Evolutionary conservation across 1,140 invertebrate genomes (phyloP), one percentile per base, ranked within the genome.

Genomic region (Procambarus clarkii): DNA sequence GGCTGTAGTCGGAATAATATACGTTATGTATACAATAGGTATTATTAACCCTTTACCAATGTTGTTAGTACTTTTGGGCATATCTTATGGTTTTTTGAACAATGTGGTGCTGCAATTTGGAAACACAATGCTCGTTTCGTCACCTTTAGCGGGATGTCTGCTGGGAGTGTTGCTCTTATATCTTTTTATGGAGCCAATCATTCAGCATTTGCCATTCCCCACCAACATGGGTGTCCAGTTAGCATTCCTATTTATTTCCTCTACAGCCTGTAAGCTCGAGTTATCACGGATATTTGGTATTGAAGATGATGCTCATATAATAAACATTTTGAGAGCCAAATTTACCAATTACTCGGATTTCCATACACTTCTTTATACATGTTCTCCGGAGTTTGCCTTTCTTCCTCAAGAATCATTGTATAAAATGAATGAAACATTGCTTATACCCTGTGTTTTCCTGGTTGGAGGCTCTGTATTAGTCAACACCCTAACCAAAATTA

Each of bases 361-460:
- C 93, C 97, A 98, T 93, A 98, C 97, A 0, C 94, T 97, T 93
- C 94, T 98, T 15, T 98, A 98, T 93, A 98, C 97, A 0, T 98
- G 97, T 94, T 96, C 97, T 2, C 95, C 96, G 1, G 97, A 98
- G 93, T 98, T 98, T 94, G 97, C 97, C 93, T 97, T 97, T 94
- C 93, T 98, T n/a, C 96, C 95, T 2, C 94, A 95, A 48, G 95
- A 94, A 64, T 95, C 95, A 0, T 93, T 96, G 3, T 93, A 94
- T 2, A 95, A 95, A 69, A 94, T 96, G 46, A 94, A 94, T 0
- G 93, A 94, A 86, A 96, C 96, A 0, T 93, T 96, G 11, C 93
- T 97, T 0, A 94, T 97, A 5, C 96, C 96, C 0, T 94, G 95
- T 9, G 95, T 95, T 3, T 91, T 95, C 48, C 54, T 96, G 3